These are phyloP conservation scores for Montipora efflorescens DNA, from an alignment of 64 coral and sea anemone species.

Conservation along the genomic window DNA sequence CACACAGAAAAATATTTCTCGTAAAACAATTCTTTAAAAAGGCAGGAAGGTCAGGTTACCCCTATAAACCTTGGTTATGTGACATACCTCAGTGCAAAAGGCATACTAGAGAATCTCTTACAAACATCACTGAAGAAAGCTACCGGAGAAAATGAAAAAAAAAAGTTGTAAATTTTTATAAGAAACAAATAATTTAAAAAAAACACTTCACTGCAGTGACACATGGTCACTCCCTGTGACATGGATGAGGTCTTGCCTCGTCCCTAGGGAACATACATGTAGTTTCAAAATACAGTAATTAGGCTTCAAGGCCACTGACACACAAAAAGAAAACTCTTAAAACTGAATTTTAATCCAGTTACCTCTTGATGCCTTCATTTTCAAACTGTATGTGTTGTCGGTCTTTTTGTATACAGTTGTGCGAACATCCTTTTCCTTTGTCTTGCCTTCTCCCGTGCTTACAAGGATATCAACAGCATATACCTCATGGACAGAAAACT, in stretches of 20 bases:
- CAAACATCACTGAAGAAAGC: slow-evolving; percentile 93
- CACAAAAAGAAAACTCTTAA: too few relatives aligned
- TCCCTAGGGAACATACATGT: too few relatives aligned
- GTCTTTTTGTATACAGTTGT: slow-evolving; percentile 97
- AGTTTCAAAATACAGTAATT: too few relatives aligned
- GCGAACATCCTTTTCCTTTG: slow-evolving; percentile 89
- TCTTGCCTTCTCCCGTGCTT: slow-evolving; percentile 91
- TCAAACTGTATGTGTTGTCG: slow-evolving; percentile 85
- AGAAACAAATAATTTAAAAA: too few relatives aligned
- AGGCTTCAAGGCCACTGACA: too few relatives aligned
- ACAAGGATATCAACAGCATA: slow-evolving; percentile 89
- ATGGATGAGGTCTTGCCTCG: too few relatives aligned
- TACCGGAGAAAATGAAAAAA: not conserved
- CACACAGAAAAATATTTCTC: too few relatives aligned
- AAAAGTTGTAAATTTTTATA: not conserved
- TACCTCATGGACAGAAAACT: slow-evolving; percentile 95
- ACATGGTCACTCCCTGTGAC: too few relatives aligned
- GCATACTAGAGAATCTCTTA: slow-evolving; percentile 96
- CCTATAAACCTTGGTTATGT: not conserved
- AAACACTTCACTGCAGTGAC: too few relatives aligned
- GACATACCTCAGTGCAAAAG: slow-evolving; percentile 91
- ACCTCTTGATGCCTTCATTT: slow-evolving; percentile 98
- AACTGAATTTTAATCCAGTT: not conserved
- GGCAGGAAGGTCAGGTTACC: not conserved
- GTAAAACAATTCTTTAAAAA: not conserved